Base-by-base conservation (phyloP, 23 tunicate genomes). In the Trididemnum clinides region DNA sequence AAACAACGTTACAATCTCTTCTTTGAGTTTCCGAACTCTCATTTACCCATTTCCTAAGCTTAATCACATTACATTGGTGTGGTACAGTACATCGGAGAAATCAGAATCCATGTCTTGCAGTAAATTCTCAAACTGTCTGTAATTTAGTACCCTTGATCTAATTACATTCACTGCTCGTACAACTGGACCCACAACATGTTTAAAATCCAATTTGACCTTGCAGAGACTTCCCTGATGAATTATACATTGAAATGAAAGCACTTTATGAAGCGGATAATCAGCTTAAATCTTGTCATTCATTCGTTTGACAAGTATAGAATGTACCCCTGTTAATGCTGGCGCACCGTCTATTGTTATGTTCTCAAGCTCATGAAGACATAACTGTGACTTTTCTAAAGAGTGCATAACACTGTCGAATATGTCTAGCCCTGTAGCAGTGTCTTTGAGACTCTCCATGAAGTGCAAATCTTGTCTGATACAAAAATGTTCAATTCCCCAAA, bases 391-490 rank as follows among this genome's bases (percentile, higher is more conserved):
- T 28, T 5, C 33, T 58, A 86, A 63, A 78, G 74, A 35, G 77
- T 64, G 28, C 18, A 59, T 35, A 25, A 86, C 86, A 82, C 77
- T 34, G 54, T 82, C 34, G 76, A 28, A 78, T 25, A 86, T 5
- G 59, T 86, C 90, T 62, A 62, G 19, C 28, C 90, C 90, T 2
- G 90, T 86, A 62, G 84, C 64, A 77, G 84, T 86, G 90, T 28
- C 90, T 78, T 77, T 86, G 62, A 86, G 76, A 29, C 73, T 12
- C 77, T 77, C 84, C 77, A 86, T 59, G 18, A 63, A 59, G 1
- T 77, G 54, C 71, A 74, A 72, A 30, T 85, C 82, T 74, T 85
- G 82, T 25, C 72, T 73, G 44, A 85, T 72, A 2, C 51, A 19
- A 78, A 86, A 86, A 33, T 78, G 28, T 73, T 74, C 72, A 51